Conservation (phyloP, 2,113 vertebrate genomes). For the Spilogale gracilis region DNA sequence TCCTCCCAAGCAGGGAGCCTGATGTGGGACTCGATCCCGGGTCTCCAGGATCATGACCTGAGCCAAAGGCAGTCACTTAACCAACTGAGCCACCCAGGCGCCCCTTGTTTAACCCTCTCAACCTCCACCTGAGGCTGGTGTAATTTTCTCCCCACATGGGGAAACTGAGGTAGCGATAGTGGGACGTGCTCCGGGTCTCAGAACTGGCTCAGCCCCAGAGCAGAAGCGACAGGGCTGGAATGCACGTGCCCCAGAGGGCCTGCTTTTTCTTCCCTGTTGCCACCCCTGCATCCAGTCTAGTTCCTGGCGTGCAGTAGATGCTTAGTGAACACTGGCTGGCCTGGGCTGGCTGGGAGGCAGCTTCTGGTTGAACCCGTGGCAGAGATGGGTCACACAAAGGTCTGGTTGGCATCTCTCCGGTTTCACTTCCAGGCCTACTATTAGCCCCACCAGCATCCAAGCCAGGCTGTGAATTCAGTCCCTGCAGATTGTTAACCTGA, state of each 20-base stretch:
- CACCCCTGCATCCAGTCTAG: background rate
- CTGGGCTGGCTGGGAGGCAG: background rate
- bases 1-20: too few species aligned
- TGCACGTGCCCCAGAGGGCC: background rate
- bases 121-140: background rate
- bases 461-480: background rate
- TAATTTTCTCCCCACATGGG: background rate
- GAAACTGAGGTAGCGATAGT: background rate
- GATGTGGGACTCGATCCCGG: too few species aligned
- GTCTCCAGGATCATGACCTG: too few species aligned
- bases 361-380: background rate
- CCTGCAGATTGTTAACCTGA: background rate
- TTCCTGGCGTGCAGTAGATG: too few species aligned
- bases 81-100: too few species aligned
- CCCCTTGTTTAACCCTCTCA: background rate
- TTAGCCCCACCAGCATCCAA: background rate
- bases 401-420: background rate
- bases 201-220: background rate
- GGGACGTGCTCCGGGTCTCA: background rate
- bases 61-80: too few species aligned
- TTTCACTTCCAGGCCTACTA: background rate
- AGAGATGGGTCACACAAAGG: background rate
- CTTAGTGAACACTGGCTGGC: background rate
- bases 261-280: background rate
- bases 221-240: background rate